phyloP scores from a whole-genome alignment of 2,888 invertebrate genomes.

The Apoderus coryli region DNA sequence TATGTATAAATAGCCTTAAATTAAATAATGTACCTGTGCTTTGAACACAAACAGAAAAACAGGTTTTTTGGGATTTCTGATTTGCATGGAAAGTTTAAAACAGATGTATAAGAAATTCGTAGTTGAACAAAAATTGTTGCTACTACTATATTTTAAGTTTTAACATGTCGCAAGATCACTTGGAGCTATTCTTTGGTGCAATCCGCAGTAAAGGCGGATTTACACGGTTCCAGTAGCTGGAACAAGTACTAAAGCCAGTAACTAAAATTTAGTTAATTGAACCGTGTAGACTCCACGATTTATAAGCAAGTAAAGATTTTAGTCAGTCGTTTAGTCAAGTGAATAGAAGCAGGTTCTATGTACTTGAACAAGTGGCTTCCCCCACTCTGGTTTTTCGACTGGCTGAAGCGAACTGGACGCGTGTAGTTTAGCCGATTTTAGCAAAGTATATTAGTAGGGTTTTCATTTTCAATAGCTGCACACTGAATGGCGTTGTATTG shows the following conservation, averaged over 20 bases:
- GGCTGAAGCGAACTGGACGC: slow-evolving; percentile 6
- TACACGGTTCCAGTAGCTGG: slow-evolving; percentile 5
- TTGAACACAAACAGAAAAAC: too few relatives aligned
- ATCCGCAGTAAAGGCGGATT: slow-evolving; percentile 5
- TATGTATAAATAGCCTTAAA: too few relatives aligned
- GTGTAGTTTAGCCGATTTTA: slow-evolving; percentile 7
- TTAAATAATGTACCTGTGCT: too few relatives aligned
- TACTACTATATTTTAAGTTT: slow-evolving; percentile 1
- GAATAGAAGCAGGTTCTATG: slow-evolving; percentile 14
- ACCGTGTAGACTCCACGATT: slow-evolving; percentile 5
- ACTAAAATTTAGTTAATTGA: slow-evolving; percentile 4
- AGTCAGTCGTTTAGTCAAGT: slow-evolving; percentile 7
- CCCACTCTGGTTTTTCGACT: slow-evolving; percentile 8
- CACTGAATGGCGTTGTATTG: background rate
- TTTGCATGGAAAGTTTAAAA: slow-evolving; percentile 10
- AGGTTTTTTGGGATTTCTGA: slow-evolving; percentile 11
- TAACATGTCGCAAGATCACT: background rate
- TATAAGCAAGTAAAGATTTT: slow-evolving; percentile 6
- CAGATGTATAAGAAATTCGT: slow-evolving; percentile 8
- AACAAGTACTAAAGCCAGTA: slow-evolving; percentile 5
- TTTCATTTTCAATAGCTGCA: slow-evolving; percentile 4
- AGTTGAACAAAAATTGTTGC: background rate
- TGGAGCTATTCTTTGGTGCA: slow-evolving; percentile 6
- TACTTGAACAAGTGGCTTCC: slow-evolving; percentile 7
- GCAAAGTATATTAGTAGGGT: slow-evolving; percentile 6